Conservation (phyloP, 2,113 vertebrate genomes). For the Cettia cetti region DNA sequence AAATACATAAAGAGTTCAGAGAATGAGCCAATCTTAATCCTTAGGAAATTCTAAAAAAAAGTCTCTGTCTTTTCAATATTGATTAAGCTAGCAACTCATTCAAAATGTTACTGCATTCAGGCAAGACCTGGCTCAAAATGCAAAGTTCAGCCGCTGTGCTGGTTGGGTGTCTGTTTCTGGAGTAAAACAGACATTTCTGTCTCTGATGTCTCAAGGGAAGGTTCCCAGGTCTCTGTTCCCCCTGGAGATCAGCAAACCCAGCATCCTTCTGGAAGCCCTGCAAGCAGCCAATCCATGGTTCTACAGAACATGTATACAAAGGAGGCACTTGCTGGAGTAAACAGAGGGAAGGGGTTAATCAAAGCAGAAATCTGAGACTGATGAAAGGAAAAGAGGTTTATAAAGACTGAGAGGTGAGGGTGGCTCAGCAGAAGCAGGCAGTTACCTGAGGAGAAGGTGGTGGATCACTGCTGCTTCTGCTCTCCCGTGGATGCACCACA, state of each 20-base stretch:
- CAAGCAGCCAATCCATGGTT: not conserved
- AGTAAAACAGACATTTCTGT: not conserved
- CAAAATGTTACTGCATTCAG: not conserved
- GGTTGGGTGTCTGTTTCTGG: not conserved
- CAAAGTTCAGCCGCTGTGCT: not conserved
- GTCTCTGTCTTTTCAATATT: not conserved
- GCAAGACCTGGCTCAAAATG: not conserved
- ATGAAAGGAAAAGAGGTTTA: not conserved
- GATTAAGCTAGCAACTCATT: not conserved
- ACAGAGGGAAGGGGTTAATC: not conserved
- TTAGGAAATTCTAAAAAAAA: not conserved
- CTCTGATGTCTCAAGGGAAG: not conserved
- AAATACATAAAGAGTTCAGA: not conserved
- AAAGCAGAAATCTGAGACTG: not conserved
- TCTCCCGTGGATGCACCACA: not conserved
- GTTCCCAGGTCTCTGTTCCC: not conserved
- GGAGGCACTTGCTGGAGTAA: not conserved
- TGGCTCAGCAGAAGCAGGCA: not conserved
- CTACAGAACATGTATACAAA: rapidly evolving
- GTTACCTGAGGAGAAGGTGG: not conserved
- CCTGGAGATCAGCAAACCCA: not conserved
- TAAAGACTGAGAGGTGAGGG: not conserved
- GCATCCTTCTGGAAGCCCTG: not conserved
- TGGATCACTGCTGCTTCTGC: not conserved
- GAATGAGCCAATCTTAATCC: not conserved